Evolutionary conservation across 2,888 invertebrate genomes (phyloP).

Genomic region (Brachypterus glaber): DNA sequence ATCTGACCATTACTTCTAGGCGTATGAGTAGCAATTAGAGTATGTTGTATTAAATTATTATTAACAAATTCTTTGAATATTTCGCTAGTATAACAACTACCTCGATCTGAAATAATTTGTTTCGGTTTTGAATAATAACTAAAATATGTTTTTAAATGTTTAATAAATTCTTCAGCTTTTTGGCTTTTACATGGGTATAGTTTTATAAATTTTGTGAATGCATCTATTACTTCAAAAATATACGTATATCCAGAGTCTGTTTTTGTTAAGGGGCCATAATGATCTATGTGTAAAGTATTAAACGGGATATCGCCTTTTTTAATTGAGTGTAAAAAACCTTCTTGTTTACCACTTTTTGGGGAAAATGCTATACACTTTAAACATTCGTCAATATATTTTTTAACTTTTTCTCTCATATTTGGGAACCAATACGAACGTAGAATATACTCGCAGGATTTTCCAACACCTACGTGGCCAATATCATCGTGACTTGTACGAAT

Average conservation of each 20-base stretch:
- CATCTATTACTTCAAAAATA: constrained; percentile 9
- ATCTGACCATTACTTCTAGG: constrained; percentile 7
- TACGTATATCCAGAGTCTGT: constrained; percentile 3
- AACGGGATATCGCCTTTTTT: constrained; percentile 5
- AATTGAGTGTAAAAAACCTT: constrained; percentile 6
- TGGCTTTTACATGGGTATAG: constrained; percentile 4
- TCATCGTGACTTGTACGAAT: background rate
- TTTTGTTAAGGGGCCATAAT: constrained; percentile 9
- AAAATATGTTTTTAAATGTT: constrained; percentile 3
- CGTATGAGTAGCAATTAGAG: constrained; percentile 4
- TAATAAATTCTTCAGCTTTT: background rate
- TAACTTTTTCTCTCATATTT: background rate
- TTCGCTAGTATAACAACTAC: background rate
- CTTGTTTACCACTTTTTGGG: constrained; percentile 1
- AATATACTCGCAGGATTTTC: background rate
- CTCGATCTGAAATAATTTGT: background rate
- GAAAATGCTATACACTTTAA: constrained; percentile 7
- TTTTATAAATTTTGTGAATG: constrained; percentile 6
- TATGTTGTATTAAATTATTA: background rate
- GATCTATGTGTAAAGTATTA: constrained; percentile 6
- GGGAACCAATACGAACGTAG: constrained; percentile 3
- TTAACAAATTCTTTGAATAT: background rate
- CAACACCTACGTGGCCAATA: background rate
- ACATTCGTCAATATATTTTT: constrained; percentile 2
- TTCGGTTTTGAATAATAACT: background rate